These are phyloP conservation scores for Tholera decimalis DNA, from an alignment of 2,888 invertebrate genomes.

Conservation along the genomic window DNA sequence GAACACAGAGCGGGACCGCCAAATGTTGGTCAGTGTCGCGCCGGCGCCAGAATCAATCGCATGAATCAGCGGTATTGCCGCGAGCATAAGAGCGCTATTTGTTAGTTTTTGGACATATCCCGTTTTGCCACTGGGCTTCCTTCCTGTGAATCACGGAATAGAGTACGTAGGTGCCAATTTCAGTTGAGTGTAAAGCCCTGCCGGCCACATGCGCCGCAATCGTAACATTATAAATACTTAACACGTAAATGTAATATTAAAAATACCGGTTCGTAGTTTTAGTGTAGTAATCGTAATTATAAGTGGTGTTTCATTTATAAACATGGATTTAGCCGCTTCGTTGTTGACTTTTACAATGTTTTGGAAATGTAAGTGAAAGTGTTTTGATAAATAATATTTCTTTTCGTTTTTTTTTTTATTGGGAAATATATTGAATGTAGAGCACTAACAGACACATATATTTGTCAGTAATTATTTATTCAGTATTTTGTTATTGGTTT, in stretches of 20 bases:
- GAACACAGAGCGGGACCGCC: slow-evolving; percentile 70
- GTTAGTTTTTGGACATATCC: slow-evolving; percentile 82
- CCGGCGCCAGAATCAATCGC: slow-evolving; percentile 86
- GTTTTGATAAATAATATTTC: slow-evolving; percentile 27
- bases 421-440: neutral
- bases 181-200: slow-evolving; percentile 79
- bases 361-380: slow-evolving; percentile 83
- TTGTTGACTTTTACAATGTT: slow-evolving; percentile 80
- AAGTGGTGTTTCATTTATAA: slow-evolving; percentile 73
- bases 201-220: slow-evolving; percentile 74
- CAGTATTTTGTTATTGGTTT: neutral
- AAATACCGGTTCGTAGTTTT: slow-evolving; percentile 57
- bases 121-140: slow-evolving; percentile 83
- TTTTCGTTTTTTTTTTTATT: neutral
- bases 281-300: slow-evolving; percentile 64
- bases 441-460: neutral
- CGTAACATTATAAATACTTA: slow-evolving; percentile 71
- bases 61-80: slow-evolving; percentile 78
- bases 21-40: slow-evolving; percentile 82
- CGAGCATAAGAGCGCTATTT: slow-evolving; percentile 75
- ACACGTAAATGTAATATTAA: slow-evolving; percentile 66
- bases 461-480: neutral
- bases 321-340: slow-evolving; percentile 80
- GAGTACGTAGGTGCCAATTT: slow-evolving; percentile 78
- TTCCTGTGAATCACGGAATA: slow-evolving; percentile 87